Evolutionary conservation across 2,113 vertebrate species (phyloP).

Genomic region (Coregonus clupeaformis): DNA sequence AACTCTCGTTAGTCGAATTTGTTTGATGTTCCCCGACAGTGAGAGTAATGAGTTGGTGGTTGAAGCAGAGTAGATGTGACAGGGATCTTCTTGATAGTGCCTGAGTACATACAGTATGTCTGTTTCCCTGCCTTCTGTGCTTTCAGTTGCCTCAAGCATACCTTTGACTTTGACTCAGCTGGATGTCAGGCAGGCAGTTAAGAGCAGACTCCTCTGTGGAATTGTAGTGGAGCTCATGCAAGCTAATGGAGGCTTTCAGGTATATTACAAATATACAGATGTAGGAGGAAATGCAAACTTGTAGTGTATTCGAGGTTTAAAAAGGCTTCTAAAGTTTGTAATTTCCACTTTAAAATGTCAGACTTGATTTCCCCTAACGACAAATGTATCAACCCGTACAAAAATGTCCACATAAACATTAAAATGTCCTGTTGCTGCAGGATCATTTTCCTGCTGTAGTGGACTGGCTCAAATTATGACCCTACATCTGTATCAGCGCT

Average conservation of each 20-base stretch:
- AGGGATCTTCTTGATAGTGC: constrained; percentile 50
- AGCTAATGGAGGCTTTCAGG: not conserved
- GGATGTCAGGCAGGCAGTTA: constrained; percentile 52
- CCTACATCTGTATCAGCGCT: too few relatives aligned
- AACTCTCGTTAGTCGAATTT: constrained; percentile 60
- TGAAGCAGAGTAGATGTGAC: constrained; percentile 34
- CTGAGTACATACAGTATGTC: constrained; percentile 30
- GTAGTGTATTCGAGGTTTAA: too few relatives aligned
- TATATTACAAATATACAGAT: not conserved
- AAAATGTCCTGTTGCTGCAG: too few relatives aligned
- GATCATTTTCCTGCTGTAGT: too few relatives aligned
- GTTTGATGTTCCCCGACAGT: constrained; percentile 40
- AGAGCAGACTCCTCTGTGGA: constrained; percentile 50
- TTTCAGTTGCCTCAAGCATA: constrained; percentile 46
- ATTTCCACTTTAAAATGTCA: too few relatives aligned
- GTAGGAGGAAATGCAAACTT: too few relatives aligned
- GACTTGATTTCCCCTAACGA: too few relatives aligned
- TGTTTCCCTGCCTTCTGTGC: constrained; percentile 23
- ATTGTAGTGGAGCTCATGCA: constrained; percentile 34
- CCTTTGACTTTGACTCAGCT: constrained; percentile 47
- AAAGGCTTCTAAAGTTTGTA: too few relatives aligned
- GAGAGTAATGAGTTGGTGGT: constrained; percentile 37
- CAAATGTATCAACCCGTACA: too few relatives aligned
- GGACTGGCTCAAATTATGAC: too few relatives aligned
- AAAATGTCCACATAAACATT: too few relatives aligned